Percentiles rank a stretch among this genome's conserved stretches.
phyloP scores from a whole-genome alignment of 2,113 vertebrate species.

The Mungos mungo region DNA sequence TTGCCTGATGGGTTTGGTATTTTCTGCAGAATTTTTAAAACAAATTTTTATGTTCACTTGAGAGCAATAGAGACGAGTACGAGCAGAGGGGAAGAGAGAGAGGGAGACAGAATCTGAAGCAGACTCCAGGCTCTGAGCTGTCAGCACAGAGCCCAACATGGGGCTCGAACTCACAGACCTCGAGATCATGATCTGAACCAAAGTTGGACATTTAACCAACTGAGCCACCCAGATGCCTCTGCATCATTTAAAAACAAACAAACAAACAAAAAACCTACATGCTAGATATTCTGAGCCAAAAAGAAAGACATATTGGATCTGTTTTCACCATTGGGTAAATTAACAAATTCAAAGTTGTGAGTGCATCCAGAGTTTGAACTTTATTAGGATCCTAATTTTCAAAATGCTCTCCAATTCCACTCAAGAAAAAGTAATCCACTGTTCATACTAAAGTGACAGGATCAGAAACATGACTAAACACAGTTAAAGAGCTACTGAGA shows the following conservation, averaged over 20 bases:
- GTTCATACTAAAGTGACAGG: not conserved
- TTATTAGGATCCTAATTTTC: slow-evolving; percentile 6
- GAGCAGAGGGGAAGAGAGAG: no score
- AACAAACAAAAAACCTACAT: not conserved
- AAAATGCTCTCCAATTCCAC: slow-evolving; percentile 1
- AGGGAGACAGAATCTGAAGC: no score
- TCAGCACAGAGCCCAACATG: no score
- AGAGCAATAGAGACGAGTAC: no score
- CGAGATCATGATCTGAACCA: no score
- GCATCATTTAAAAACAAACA: no score
- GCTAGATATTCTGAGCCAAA: not conserved
- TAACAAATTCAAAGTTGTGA: slow-evolving; percentile 28
- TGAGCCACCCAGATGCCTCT: no score
- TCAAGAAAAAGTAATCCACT: slow-evolving; percentile 38
- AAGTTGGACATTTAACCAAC: no score
- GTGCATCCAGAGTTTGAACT: not conserved
- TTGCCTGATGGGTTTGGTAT: slow-evolving; percentile 85
- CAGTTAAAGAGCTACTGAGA: slow-evolving; percentile 1
- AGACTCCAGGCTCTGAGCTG: no score
- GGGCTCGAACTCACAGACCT: no score
- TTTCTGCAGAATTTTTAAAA: slow-evolving; percentile 88
- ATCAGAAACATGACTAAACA: not conserved
- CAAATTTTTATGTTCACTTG: no score
- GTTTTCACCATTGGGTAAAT: not conserved
- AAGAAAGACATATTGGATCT: not conserved